A percentile compares a stretch with the other conserved stretches of the same genome.
Conservation (phyloP, 2,113 vertebrate genomes). For the Oplegnathus fasciatus region DNA sequence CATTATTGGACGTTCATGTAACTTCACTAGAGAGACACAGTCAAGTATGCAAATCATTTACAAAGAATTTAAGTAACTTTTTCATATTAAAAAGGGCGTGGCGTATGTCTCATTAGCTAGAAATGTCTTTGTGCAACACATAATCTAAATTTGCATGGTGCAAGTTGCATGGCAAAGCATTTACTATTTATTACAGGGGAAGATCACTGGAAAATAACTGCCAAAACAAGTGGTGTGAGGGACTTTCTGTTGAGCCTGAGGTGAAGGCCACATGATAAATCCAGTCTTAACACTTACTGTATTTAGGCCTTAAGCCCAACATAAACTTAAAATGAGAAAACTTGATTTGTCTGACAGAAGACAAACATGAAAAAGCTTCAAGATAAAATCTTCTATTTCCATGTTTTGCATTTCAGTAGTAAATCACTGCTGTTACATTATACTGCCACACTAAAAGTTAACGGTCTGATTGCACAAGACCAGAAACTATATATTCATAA, state of each 20-base stretch:
- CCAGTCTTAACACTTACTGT: background rate
- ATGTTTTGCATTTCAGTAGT: conserved; percentile 5
- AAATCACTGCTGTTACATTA: conserved; percentile 19
- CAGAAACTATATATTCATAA: conserved; percentile 58
- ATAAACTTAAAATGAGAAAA: background rate
- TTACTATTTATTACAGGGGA: background rate
- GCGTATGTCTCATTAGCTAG: background rate
- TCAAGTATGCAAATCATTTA: background rate
- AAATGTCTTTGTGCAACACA: background rate
- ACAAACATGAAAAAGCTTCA: conserved; percentile 12
- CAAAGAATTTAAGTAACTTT: background rate
- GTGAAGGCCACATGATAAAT: background rate
- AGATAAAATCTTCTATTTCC: conserved; percentile 13
- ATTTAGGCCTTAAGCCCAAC: background rate
- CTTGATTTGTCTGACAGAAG: background rate
- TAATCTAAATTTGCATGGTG: background rate
- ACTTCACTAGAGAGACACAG: background rate
- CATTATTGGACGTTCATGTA: background rate
- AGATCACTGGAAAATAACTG: background rate
- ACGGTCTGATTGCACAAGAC: conserved; percentile 48
- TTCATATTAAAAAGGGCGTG: background rate
- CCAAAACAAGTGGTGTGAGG: background rate
- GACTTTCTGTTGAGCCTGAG: conserved; percentile 18
- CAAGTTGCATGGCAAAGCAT: background rate
- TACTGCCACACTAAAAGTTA: conserved; percentile 28